phyloP scores from a whole-genome alignment of 2,888 invertebrate species.

The Caenorhabditis imperialis region DNA sequence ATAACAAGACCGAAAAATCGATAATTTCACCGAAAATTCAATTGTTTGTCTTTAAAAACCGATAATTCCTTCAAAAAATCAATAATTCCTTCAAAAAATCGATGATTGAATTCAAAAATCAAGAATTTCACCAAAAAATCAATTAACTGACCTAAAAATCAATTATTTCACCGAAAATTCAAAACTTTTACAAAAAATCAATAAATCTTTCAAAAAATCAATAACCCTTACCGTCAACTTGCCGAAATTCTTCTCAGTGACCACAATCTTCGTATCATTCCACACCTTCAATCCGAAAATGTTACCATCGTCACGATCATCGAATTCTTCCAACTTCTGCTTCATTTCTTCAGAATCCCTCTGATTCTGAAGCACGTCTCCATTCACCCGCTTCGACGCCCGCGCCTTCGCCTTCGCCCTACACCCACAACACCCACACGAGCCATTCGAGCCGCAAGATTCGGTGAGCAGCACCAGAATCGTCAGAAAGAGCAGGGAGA shows the following conservation, averaged over 20 bases:
- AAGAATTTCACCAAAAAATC: too few species aligned
- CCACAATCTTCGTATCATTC: conserved; percentile 53
- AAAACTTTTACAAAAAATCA: too few species aligned
- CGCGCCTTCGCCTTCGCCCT: conserved; percentile 57
- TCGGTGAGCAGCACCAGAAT: conserved; percentile 6
- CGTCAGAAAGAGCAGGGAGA: background rate
- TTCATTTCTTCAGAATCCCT: too few species aligned
- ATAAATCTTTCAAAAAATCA: too few species aligned
- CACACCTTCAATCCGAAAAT: conserved; percentile 63
- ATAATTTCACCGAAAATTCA: too few species aligned
- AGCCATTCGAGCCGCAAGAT: conserved; percentile 57
- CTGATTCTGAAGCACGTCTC: conserved; percentile 10
- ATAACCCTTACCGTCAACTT: conserved; percentile 51
- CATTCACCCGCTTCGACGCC: conserved; percentile 47
- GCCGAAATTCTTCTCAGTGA: conserved; percentile 35
- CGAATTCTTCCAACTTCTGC: conserved; percentile 25
- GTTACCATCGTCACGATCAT: conserved; percentile 57
- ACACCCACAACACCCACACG: conserved; percentile 64
- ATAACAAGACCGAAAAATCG: too few species aligned
- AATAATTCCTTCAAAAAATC: too few species aligned
- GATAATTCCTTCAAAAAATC: too few species aligned
- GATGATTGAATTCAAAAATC: too few species aligned
- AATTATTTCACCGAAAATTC: too few species aligned
- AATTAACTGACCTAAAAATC: too few species aligned
- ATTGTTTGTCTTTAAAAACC: too few species aligned